Conservation (phyloP, 1,140 invertebrate genomes). For the Drosophila busckii region DNA sequence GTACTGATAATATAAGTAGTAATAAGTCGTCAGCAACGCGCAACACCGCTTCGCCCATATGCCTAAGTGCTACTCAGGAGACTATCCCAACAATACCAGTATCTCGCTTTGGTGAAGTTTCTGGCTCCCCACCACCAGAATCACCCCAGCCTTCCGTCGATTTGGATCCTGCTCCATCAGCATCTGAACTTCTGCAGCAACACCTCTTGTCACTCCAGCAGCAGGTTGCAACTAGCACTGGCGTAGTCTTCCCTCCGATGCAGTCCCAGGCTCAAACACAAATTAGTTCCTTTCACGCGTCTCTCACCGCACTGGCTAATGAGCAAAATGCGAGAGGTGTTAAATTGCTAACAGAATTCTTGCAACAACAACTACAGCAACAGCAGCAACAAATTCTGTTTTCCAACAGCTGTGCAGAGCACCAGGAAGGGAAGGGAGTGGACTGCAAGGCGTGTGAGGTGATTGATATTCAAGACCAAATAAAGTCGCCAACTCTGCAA, state of each 20-base stretch:
- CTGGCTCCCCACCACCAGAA: not conserved
- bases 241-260: constrained; percentile 30
- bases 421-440: constrained; percentile 58
- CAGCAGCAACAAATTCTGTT: constrained; percentile 50
- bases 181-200: constrained; percentile 56
- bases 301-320: constrained; percentile 54
- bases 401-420: constrained; percentile 73
- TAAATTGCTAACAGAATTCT: constrained; percentile 68
- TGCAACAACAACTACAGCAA: constrained; percentile 61
- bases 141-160: constrained; percentile 18
- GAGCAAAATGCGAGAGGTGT: constrained; percentile 61
- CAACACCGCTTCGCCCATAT: constrained; percentile 9
- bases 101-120: constrained; percentile 3
- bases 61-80: no score
- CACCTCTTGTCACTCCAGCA: constrained; percentile 31
- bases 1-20: constrained; percentile 75
- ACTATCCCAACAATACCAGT: constrained; percentile 8
- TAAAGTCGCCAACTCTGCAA: constrained; percentile 55
- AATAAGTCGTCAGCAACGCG: constrained; percentile 49
- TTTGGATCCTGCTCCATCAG: constrained; percentile 14
- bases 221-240: constrained; percentile 22
- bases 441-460: constrained; percentile 77
- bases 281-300: constrained; percentile 66
- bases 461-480: constrained; percentile 48
- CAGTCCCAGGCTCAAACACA: constrained; percentile 23